Conservation (phyloP, 2,797 vertebrate genomes). For the Saguinus oedipus region DNA sequence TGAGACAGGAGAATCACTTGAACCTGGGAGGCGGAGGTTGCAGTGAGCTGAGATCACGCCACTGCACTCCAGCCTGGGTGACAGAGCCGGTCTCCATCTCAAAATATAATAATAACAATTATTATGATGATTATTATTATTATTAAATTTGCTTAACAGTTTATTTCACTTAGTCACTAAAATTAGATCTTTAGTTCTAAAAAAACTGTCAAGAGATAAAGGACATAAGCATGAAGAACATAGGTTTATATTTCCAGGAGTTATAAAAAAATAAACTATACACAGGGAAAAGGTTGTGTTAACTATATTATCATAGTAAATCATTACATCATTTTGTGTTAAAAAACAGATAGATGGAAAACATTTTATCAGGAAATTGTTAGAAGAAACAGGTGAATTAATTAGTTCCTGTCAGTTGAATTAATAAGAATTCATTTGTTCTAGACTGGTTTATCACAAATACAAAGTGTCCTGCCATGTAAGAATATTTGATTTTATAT, state of each 20-base stretch:
- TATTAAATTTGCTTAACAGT: neutral
- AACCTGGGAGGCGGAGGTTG: neutral
- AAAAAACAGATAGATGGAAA: neutral
- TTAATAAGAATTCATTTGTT: neutral
- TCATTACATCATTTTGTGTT: neutral
- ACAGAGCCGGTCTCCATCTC: too few relatives aligned
- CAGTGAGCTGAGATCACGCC: neutral
- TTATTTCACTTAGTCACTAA: slow-evolving; percentile 34
- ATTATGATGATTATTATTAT: neutral
- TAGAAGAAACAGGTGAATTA: neutral
- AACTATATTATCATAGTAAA: neutral
- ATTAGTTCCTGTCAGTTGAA: neutral
- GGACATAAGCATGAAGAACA: neutral
- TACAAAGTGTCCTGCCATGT: neutral
- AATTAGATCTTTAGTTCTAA: neutral
- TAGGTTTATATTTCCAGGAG: neutral
- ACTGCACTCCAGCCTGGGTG: too few relatives aligned
- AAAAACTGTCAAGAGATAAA: neutral
- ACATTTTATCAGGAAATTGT: neutral
- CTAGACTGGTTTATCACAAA: neutral
- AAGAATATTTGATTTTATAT: neutral
- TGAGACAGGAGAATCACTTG: neutral
- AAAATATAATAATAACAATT: too few relatives aligned
- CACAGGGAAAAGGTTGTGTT: neutral
- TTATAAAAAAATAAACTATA: neutral